phyloP scores from a whole-genome alignment of 35 echinoderm and acorn worm species.

The Apostichopus californicus region DNA sequence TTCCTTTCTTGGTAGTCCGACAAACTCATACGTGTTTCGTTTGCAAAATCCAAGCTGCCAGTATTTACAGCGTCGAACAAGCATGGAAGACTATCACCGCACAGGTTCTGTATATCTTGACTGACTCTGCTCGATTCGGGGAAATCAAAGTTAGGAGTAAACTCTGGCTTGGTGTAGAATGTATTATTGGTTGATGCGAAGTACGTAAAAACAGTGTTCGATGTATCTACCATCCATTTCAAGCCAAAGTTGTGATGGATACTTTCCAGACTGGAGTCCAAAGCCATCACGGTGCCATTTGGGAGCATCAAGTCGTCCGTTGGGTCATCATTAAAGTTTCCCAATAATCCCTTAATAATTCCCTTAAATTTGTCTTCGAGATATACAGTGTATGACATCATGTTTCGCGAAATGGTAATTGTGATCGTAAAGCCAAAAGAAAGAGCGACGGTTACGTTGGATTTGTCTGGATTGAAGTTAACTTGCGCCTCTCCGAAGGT shows the following conservation, averaged over 20 bases:
- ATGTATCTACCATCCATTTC: background rate
- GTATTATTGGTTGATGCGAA: background rate
- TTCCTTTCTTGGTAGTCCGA: background rate
- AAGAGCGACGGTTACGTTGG: background rate
- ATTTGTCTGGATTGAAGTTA: background rate
- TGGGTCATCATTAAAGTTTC: constrained; percentile 73
- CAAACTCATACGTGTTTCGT: background rate
- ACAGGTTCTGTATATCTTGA: background rate
- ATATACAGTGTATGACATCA: constrained; percentile 65
- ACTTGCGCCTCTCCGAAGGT: background rate
- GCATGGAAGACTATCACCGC: constrained; percentile 1
- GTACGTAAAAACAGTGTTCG: constrained; percentile 5
- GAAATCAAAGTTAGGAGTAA: background rate
- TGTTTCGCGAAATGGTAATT: constrained; percentile 8
- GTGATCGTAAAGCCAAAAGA: constrained; percentile 39
- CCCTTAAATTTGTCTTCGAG: constrained; percentile 47
- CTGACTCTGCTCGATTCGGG: background rate
- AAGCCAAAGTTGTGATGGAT: constrained; percentile 21
- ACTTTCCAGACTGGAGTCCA: background rate
- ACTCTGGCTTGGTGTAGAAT: background rate
- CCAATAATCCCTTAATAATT: constrained; percentile 50
- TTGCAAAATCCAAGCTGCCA: constrained; percentile 31
- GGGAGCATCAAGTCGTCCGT: constrained; percentile 58
- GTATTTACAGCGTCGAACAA: constrained; percentile 28
- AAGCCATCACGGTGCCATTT: constrained; percentile 13